Base-by-base conservation (phyloP, 2,113 vertebrate genomes). In the Tachysurus fulvidraco region DNA sequence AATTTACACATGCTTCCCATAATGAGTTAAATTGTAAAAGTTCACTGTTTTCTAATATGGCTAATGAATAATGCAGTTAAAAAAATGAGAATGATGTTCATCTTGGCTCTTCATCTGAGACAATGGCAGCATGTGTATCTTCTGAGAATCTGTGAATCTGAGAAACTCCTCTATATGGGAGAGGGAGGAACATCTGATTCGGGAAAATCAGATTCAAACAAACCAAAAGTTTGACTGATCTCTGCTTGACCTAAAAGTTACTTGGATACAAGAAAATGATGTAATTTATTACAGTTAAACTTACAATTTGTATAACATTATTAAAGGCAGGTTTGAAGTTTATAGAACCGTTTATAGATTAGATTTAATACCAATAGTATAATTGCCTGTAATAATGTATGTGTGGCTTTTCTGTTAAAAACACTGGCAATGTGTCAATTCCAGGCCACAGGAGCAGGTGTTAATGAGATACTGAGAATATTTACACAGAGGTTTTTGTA, bases 401-500 rank as follows among this genome's bases (percentile, higher is more conserved):
- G 46, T 50, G 46, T 50, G 46, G 8, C 46, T 50, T 50, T 50
- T 50, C 46, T 50, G 46, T 50, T 50, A 50, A 50, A 50, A 50
- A 50, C 46, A 50, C 46, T 50, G 46, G 46, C 46, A 4, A 50
- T 50, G 8, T 50, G 8, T 50, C 46, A 50, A 50, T 50, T 50
- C 46, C 46, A 50, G 46, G 8, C 46, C 46, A 50, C 46, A 50
- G 46, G 46, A 81, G 9, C 87, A 88, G 87, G 65, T 88, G 87
- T 50, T 50, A 50, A 50, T 50, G 46, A 50, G 46, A 9, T 50
- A 9, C 46, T 50, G 46, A 50, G 46, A 50, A 50, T 50, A 50
- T 50, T 36, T 57, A 46, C 8, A 78, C 14, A 36, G 5, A 46
- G 16, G 86, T 89, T 89, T 85, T 89, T 89, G 83, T 71, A 79